These are phyloP conservation scores for Neomorphus geoffroyi DNA, from an alignment of 2,797 vertebrate species.

Conservation along the genomic window DNA sequence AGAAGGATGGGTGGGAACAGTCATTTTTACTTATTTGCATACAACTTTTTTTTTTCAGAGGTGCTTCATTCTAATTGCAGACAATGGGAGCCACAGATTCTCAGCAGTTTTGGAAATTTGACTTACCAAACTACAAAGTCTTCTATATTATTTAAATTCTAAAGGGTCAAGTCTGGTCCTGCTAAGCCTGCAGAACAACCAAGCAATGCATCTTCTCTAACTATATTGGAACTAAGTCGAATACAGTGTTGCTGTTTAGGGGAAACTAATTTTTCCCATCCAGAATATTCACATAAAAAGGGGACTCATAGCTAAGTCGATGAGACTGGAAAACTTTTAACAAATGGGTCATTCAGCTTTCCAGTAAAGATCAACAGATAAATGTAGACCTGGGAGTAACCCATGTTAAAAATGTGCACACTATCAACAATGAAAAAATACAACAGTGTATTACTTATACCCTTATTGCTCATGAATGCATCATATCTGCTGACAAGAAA, in stretches of 20 bases:
- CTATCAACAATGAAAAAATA: not conserved
- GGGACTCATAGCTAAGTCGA: not conserved
- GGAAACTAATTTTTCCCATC: not conserved
- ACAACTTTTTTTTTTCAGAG: constrained; percentile 8
- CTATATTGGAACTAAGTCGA: not conserved
- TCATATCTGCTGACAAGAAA: not conserved
- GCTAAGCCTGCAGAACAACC: not conserved
- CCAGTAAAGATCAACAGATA: not conserved
- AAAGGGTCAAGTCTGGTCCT: not conserved
- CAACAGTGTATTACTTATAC: not conserved
- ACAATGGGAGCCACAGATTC: not conserved
- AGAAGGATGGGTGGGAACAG: constrained; percentile 30
- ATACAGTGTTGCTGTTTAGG: not conserved
- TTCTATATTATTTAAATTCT: not conserved
- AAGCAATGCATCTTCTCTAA: not conserved
- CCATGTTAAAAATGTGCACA: not conserved
- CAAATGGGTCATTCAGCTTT: not conserved
- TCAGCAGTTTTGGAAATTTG: not conserved
- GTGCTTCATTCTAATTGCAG: constrained; percentile 20
- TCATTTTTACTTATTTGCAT: constrained; percentile 36
- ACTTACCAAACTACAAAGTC: not conserved
- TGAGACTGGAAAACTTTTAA: not conserved
- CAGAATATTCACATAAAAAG: not conserved
- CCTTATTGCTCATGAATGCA: not conserved
- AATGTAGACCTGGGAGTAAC: not conserved